phyloP scores from a whole-genome alignment of 2,888 invertebrate genomes.

The Trilocha varians region DNA sequence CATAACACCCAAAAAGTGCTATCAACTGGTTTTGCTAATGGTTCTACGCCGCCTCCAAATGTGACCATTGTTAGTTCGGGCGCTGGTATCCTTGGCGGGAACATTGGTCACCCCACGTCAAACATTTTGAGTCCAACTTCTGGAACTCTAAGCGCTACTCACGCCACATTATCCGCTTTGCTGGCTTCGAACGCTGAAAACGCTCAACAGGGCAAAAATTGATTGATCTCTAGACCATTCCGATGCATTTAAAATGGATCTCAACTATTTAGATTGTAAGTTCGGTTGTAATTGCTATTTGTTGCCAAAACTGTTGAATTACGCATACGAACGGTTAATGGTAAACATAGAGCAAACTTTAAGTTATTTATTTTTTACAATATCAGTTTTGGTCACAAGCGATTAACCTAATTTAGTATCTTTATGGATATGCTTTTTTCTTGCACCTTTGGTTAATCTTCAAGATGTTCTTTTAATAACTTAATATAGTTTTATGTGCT shows the following conservation, averaged over 20 bases:
- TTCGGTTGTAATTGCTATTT: background rate
- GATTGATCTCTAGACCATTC: constrained; percentile 13
- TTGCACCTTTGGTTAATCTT: no score
- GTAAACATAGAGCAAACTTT: no score
- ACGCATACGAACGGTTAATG: no score
- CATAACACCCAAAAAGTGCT: constrained; percentile 65
- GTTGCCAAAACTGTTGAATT: background rate
- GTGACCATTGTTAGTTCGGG: constrained; percentile 64
- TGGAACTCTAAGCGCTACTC: constrained; percentile 62
- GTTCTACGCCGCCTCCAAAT: constrained; percentile 58
- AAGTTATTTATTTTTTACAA: no score
- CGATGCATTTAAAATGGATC: constrained; percentile 13
- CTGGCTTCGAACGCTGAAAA: constrained; percentile 39
- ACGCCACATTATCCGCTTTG: constrained; percentile 62
- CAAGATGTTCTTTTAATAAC: no score
- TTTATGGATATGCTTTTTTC: no score
- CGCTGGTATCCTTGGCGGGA: constrained; percentile 39
- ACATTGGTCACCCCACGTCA: constrained; percentile 30
- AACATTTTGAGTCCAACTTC: constrained; percentile 47
- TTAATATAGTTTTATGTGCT: no score
- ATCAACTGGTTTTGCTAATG: constrained; percentile 61
- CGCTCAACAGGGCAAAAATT: constrained; percentile 20
- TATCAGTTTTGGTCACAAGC: no score
- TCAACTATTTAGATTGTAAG: constrained; percentile 12
- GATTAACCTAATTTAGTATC: no score